Evolutionary conservation across 1,140 invertebrate species (phyloP).

Genomic region (Akabosia matsudoensis): DNA sequence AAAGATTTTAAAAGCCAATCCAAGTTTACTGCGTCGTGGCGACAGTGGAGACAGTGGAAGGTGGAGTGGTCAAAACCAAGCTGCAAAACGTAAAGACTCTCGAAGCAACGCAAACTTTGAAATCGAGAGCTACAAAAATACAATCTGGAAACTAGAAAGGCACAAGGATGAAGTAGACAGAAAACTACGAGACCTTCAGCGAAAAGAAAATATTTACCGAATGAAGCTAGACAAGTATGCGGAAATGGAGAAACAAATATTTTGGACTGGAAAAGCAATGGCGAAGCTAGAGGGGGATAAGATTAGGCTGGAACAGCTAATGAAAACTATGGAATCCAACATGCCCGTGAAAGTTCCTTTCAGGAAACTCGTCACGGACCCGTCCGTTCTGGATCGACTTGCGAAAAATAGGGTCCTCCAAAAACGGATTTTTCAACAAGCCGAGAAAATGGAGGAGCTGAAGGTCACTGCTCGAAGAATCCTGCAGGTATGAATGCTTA

Average conservation of each 20-base stretch:
- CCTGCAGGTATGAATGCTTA: slow-evolving; percentile 13
- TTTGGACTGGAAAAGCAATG: slow-evolving; percentile 43
- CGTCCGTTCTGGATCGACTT: slow-evolving; percentile 39
- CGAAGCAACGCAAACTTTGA: not conserved
- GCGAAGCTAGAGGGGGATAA: slow-evolving; percentile 35
- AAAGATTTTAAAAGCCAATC: slow-evolving; percentile 7
- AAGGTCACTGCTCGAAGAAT: slow-evolving; percentile 26
- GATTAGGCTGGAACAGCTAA: slow-evolving; percentile 21
- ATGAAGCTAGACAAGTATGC: slow-evolving; percentile 31
- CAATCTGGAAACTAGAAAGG: slow-evolving; percentile 37
- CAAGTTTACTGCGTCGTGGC: not conserved
- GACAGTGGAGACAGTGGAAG: not conserved
- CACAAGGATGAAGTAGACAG: slow-evolving; percentile 27
- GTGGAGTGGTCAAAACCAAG: not conserved
- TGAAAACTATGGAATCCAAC: slow-evolving; percentile 24
- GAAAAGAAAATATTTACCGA: slow-evolving; percentile 34
- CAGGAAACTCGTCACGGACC: slow-evolving; percentile 39
- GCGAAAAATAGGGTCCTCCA: slow-evolving; percentile 39
- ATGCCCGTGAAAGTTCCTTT: slow-evolving; percentile 37
- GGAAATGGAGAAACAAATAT: slow-evolving; percentile 39
- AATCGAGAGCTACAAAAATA: slow-evolving; percentile 36
- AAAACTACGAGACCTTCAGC: slow-evolving; percentile 28
- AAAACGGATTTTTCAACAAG: slow-evolving; percentile 28
- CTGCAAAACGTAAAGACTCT: not conserved
- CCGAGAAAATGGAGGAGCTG: slow-evolving; percentile 28